These are phyloP conservation scores for Tachyglossus aculeatus DNA, from an alignment of 2,797 vertebrate species.

Conservation along the genomic window DNA sequence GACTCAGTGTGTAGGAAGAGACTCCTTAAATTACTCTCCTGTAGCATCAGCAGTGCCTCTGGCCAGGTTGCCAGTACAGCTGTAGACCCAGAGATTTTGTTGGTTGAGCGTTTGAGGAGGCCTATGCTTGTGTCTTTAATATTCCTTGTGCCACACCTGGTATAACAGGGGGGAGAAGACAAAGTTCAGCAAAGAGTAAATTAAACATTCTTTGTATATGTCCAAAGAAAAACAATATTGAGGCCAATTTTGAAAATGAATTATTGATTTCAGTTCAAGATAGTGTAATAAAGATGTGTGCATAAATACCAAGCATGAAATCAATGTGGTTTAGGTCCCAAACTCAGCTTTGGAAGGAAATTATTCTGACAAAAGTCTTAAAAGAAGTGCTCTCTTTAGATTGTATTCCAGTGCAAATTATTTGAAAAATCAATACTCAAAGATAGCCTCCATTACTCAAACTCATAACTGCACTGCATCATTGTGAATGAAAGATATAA, in stretches of 20 bases:
- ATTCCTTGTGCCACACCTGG: slow-evolving; percentile 10
- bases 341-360: background rate
- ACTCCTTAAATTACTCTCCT: background rate
- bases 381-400: background rate
- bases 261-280: slow-evolving; percentile 21
- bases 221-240: slow-evolving; percentile 10
- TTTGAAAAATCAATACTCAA: background rate
- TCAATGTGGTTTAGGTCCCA: background rate
- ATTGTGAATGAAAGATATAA: background rate
- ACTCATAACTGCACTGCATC: background rate
- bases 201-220: slow-evolving; percentile 7
- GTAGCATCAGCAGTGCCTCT: background rate
- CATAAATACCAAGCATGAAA: slow-evolving; percentile 8
- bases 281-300: background rate
- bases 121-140: background rate
- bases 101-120: background rate
- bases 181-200: background rate
- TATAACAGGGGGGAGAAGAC: background rate
- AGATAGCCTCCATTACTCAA: background rate
- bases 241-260: background rate
- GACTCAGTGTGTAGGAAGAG: background rate
- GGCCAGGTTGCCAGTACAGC: background rate
- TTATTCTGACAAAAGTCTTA: background rate
- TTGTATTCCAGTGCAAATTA: background rate
- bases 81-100: background rate